These are phyloP conservation scores for Isaurus tuberculatus DNA, from an alignment of 92 coral and sea anemone genomes.

Conservation along the genomic window DNA sequence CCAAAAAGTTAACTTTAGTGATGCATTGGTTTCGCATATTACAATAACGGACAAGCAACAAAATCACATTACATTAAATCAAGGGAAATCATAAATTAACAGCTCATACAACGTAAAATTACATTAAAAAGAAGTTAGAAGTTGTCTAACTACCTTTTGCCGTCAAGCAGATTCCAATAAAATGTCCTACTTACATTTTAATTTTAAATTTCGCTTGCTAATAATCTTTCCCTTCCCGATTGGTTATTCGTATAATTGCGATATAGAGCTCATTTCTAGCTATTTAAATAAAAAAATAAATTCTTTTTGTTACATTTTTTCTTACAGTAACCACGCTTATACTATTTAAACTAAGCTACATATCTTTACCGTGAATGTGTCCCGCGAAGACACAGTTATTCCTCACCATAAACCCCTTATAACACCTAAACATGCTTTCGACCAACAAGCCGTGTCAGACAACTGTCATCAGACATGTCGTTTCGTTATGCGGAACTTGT, in stretches of 20 bases:
- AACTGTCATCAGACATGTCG: conserved; percentile 1
- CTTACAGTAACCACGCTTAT: neutral
- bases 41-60: too few relatives aligned
- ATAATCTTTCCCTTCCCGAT: neutral
- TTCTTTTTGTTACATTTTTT: neutral
- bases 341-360: neutral
- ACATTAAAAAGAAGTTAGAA: too few relatives aligned
- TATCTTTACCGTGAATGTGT: neutral
- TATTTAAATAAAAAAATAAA: neutral
- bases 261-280: neutral
- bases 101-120: too few relatives aligned
- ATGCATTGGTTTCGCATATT: too few relatives aligned
- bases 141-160: too few relatives aligned
- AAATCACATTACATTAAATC: too few relatives aligned
- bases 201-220: neutral
- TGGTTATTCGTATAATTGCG: neutral
- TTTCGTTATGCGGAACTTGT: neutral
- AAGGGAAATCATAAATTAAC: too few relatives aligned
- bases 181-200: neutral
- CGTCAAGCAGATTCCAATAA: too few relatives aligned
- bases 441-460: neutral
- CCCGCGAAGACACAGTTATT: neutral
- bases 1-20: too few relatives aligned
- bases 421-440: neutral
- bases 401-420: neutral